phyloP scores from a whole-genome alignment of 2,888 invertebrate genomes.

The Encarsia formosa region DNA sequence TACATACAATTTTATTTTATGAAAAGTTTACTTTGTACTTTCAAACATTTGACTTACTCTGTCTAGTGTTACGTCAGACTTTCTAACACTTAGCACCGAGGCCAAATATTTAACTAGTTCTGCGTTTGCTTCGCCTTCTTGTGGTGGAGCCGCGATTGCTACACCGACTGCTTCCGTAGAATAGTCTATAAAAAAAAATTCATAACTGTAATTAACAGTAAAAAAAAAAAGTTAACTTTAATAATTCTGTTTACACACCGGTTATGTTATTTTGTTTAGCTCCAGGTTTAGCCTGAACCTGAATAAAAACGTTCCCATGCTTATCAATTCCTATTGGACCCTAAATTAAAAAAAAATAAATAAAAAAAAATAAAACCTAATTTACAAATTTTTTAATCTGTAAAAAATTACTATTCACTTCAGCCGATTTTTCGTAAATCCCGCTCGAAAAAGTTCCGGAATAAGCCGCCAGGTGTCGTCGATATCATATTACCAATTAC shows the following conservation, averaged over 20 bases:
- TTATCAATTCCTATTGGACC: slow-evolving; percentile 55
- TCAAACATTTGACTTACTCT: slow-evolving; percentile 48
- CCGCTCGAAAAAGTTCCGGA: too few species aligned
- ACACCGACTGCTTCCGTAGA: slow-evolving; percentile 65
- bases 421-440: too few species aligned
- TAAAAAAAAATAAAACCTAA: slow-evolving; percentile 24
- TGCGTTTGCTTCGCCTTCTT: slow-evolving; percentile 76
- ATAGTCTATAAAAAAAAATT: slow-evolving; percentile 49
- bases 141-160: slow-evolving; percentile 75
- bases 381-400: too few species aligned
- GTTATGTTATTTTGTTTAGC: slow-evolving; percentile 68
- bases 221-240: background rate
- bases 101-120: slow-evolving; percentile 71
- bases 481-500: too few species aligned
- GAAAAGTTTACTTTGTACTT: background rate
- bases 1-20: background rate
- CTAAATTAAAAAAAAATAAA: slow-evolving; percentile 11
- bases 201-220: background rate
- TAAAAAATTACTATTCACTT: too few species aligned
- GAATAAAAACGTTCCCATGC: slow-evolving; percentile 60
- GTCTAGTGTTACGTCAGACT: slow-evolving; percentile 67
- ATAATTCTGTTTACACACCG: slow-evolving; percentile 43
- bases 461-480: too few species aligned
- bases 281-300: slow-evolving; percentile 71
- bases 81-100: slow-evolving; percentile 63